Evolutionary conservation across 2,113 vertebrate genomes (phyloP).

Genomic region (Astatotilapia flaviijosephi): DNA sequence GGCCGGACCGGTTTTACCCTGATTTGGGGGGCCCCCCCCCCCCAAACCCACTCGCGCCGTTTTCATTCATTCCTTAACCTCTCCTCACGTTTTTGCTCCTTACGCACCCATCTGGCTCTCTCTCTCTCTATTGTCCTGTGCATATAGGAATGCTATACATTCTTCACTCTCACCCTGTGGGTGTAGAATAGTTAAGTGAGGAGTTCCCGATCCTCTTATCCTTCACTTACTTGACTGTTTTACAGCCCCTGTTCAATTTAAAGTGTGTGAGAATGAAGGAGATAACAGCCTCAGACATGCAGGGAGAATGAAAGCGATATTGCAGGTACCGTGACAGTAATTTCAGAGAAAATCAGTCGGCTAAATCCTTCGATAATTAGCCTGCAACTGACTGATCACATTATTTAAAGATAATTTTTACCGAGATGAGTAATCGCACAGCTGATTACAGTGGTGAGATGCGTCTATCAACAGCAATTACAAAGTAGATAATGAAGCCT

Average conservation of each 20-base stretch:
- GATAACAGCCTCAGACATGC: slow-evolving; percentile 22
- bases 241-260: slow-evolving; percentile 16
- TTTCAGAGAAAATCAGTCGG: background rate
- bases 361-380: slow-evolving; percentile 32
- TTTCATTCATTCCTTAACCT: slow-evolving; percentile 18
- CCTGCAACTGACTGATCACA: slow-evolving; percentile 31
- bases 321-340: slow-evolving; percentile 11
- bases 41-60: background rate
- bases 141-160: slow-evolving; percentile 43
- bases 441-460: slow-evolving; percentile 19
- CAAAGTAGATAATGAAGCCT: slow-evolving; percentile 12
- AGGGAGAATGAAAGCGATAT: slow-evolving; percentile 19
- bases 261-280: background rate
- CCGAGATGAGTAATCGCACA: background rate
- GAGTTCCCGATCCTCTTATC: slow-evolving; percentile 30
- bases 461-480: background rate
- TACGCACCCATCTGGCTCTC: slow-evolving; percentile 16
- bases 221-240: slow-evolving; percentile 30
- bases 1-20: slow-evolving; percentile 34
- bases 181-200: slow-evolving; percentile 29
- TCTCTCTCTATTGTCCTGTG: slow-evolving; percentile 20
- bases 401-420: slow-evolving; percentile 9
- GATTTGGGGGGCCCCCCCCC: background rate
- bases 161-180: slow-evolving; percentile 28
- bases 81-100: slow-evolving; percentile 13